Evolutionary conservation across 1,140 invertebrate genomes (phyloP).

Genomic region (Ditylenchus dipsaci): DNA sequence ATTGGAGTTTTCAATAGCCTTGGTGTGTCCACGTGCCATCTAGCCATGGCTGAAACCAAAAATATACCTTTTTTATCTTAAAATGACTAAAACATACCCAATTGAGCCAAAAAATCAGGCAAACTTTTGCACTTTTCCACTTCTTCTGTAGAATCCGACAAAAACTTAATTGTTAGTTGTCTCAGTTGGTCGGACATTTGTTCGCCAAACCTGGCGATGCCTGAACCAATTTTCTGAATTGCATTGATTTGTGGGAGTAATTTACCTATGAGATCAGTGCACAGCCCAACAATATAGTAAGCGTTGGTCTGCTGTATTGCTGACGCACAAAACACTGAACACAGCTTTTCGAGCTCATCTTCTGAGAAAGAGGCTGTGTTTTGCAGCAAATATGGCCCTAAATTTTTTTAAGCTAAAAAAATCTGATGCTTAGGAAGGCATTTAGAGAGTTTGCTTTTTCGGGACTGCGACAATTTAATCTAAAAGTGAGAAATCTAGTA

Average conservation of each 20-base stretch:
- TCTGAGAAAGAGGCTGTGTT: slow-evolving; percentile 10
- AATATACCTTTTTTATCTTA: too few species aligned
- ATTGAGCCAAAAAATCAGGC: slow-evolving; percentile 27
- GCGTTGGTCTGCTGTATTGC: slow-evolving; percentile 22
- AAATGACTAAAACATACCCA: too few species aligned
- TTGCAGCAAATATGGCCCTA: slow-evolving; percentile 17
- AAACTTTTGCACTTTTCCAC: not conserved
- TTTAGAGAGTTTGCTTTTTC: too few species aligned
- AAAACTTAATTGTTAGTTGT: not conserved
- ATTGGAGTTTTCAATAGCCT: slow-evolving; percentile 30
- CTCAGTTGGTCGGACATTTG: slow-evolving; percentile 8
- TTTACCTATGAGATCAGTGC: slow-evolving; percentile 24
- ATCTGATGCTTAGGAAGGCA: too few species aligned
- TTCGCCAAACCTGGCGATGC: not conserved
- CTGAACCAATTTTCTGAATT: slow-evolving; percentile 4
- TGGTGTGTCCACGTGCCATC: slow-evolving; percentile 26
- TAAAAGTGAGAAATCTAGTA: too few species aligned
- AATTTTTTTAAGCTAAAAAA: too few species aligned
- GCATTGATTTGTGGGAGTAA: not conserved
- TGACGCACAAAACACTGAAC: slow-evolving; percentile 8
- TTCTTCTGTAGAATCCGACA: not conserved
- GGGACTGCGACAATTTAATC: too few species aligned
- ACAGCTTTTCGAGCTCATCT: slow-evolving; percentile 11
- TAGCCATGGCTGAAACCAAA: slow-evolving; percentile 8
- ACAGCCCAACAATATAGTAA: slow-evolving; percentile 27